phyloP scores from a whole-genome alignment of 2,113 vertebrate genomes.

The Proteles cristata region DNA sequence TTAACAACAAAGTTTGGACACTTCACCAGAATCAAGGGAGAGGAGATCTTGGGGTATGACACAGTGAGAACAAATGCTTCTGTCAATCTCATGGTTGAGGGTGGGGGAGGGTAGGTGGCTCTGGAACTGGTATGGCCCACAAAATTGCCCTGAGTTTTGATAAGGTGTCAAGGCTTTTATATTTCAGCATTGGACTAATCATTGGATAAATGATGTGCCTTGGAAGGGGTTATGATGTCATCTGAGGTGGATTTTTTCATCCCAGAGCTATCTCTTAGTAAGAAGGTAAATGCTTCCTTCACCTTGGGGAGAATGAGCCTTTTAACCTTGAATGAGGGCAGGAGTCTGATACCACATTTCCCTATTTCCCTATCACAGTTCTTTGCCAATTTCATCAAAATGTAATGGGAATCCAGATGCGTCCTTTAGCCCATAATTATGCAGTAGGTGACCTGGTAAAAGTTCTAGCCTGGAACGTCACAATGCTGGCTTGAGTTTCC shows the following conservation, averaged over 20 bases:
- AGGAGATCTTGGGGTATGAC: background rate
- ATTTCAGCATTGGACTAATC: background rate
- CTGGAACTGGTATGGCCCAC: background rate
- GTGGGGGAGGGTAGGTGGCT: background rate
- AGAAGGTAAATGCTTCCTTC: background rate
- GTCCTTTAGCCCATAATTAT: background rate
- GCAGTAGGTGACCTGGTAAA: background rate
- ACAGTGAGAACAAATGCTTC: background rate
- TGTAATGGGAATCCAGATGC: background rate
- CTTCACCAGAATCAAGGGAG: background rate
- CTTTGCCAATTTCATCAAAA: background rate
- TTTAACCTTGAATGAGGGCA: background rate
- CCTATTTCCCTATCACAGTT: accelerated
- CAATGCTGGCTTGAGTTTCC: background rate
- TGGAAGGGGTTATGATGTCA: background rate
- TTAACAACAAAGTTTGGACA: background rate
- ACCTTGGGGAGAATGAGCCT: background rate
- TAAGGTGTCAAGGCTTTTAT: background rate
- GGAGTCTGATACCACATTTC: accelerated
- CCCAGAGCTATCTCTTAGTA: background rate
- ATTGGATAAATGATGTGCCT: background rate
- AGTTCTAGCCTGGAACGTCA: background rate
- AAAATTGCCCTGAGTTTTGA: background rate
- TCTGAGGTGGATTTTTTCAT: background rate
- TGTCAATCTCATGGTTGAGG: background rate